These are phyloP conservation scores for Drosophila phalerata DNA, from an alignment of 2,888 invertebrate species.

Conservation along the genomic window DNA sequence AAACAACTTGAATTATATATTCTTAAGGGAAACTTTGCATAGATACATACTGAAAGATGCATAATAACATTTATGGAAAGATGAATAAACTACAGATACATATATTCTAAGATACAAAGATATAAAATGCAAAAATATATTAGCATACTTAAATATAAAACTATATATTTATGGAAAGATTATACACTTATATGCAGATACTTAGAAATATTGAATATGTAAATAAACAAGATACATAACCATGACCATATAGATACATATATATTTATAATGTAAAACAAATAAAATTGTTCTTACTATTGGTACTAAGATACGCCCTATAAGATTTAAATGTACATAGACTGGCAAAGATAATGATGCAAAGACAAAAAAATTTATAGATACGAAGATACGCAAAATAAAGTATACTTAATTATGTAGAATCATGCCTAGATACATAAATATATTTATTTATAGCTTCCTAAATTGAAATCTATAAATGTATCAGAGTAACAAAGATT, in stretches of 20 bases:
- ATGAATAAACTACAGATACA: too few relatives aligned
- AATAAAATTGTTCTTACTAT: background rate
- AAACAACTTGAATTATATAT: too few relatives aligned
- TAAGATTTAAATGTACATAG: background rate
- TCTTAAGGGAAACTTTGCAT: too few relatives aligned
- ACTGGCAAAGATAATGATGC: background rate
- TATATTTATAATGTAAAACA: too few relatives aligned
- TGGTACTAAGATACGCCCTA: background rate
- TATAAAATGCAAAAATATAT: too few relatives aligned
- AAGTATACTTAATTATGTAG: background rate
- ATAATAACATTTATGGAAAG: background rate
- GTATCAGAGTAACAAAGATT: background rate
- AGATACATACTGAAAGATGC: background rate
- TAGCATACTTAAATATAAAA: too few relatives aligned
- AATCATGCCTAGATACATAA: background rate
- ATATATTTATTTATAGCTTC: slow-evolving; percentile 5
- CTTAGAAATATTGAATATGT: background rate
- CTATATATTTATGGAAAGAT: too few relatives aligned
- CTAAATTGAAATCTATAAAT: background rate
- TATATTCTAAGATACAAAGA: background rate
- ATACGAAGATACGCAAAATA: background rate
- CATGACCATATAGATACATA: background rate
- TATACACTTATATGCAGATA: background rate
- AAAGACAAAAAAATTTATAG: background rate
- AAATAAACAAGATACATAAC: background rate